Conservation (phyloP, 2,888 invertebrate species). For the Ischnura elegans region DNA sequence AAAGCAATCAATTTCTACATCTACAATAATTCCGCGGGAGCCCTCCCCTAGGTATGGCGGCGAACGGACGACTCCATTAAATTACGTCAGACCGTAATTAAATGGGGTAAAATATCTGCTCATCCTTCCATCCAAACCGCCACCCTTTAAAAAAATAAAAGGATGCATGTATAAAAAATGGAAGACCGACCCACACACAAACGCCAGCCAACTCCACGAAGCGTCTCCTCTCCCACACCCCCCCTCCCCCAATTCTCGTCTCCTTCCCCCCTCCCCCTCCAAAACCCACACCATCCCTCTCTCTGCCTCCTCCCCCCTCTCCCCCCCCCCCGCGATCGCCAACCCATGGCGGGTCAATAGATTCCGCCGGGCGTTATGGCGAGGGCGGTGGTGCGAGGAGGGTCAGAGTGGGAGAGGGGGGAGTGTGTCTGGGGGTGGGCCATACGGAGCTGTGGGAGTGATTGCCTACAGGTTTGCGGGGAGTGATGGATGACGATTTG, state of each 20-base stretch:
- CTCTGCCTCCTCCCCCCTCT: not conserved
- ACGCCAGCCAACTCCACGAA: not conserved
- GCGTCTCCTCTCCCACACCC: not conserved
- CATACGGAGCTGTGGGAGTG: not conserved
- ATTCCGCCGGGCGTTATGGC: conserved; percentile 32
- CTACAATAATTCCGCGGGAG: not conserved
- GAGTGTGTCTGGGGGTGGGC: not conserved
- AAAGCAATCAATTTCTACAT: not conserved
- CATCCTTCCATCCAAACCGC: not conserved
- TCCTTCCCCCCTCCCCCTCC: not conserved
- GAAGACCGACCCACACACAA: not conserved
- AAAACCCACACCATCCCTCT: not conserved
- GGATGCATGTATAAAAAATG: not conserved
- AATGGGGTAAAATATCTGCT: not conserved
- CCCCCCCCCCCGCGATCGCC: not conserved
- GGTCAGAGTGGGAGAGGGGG: not conserved
- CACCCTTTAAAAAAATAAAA: not conserved
- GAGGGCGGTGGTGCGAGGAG: not conserved
- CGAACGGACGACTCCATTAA: not conserved
- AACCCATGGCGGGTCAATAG: conserved; percentile 49
- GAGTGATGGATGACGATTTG: no score
- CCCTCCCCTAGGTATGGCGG: not conserved
- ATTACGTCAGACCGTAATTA: not conserved
- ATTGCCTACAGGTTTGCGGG: not conserved
- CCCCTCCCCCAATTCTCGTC: not conserved